These are phyloP conservation scores for Rhopalosiphum padi DNA, from an alignment of 1,140 invertebrate genomes.

Conservation along the genomic window DNA sequence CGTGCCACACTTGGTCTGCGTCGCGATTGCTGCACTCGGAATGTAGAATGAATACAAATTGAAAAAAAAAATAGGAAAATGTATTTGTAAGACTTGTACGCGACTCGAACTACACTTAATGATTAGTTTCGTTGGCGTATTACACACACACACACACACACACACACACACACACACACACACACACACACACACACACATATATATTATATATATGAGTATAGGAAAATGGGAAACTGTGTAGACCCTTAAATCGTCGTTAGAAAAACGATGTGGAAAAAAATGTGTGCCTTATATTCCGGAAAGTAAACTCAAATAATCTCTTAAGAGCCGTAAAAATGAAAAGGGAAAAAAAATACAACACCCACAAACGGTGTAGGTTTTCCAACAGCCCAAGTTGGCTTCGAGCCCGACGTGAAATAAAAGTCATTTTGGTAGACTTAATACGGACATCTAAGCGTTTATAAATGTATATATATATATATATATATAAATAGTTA, in stretches of 20 bases:
- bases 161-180: neutral
- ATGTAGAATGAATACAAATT: neutral
- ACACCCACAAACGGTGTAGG: neutral
- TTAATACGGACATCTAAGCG: neutral
- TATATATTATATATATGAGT: neutral
- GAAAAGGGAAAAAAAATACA: neutral
- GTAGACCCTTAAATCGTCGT: neutral
- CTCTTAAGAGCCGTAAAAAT: neutral
- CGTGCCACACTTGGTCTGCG: neutral
- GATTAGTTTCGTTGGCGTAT: neutral
- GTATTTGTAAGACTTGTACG: neutral
- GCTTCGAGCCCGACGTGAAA: neutral
- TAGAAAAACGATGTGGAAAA: neutral
- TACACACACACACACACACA: neutral
- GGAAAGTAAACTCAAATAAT: constrained; percentile 20
- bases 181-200: too few species aligned
- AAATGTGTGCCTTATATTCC: neutral
- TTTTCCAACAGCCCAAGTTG: neutral
- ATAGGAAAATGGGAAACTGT: neutral
- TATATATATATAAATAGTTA: constrained; percentile 16
- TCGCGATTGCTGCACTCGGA: neutral
- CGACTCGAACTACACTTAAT: neutral
- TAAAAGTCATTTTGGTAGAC: neutral
- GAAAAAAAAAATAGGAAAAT: neutral
- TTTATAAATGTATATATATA: neutral